These are phyloP conservation scores for Megaceryle maxima DNA, from an alignment of 2,113 vertebrate species.

Conservation along the genomic window DNA sequence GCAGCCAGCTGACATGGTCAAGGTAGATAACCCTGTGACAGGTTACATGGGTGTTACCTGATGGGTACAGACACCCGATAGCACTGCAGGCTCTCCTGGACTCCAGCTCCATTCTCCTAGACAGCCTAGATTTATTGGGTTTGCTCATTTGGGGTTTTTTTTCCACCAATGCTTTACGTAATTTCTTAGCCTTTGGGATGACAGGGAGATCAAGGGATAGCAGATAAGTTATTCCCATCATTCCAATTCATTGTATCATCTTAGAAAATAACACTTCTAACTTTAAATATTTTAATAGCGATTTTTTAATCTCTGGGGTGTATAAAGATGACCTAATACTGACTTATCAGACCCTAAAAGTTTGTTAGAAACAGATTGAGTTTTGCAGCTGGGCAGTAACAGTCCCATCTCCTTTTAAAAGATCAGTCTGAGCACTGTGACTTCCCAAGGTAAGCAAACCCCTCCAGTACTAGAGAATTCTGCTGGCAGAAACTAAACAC, in stretches of 20 bases:
- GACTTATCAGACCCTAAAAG: not conserved
- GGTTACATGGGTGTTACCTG: not conserved
- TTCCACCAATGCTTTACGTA: not conserved
- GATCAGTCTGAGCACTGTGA: not conserved
- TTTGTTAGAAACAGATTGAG: not conserved
- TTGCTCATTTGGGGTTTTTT: not conserved
- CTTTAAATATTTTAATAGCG: not conserved
- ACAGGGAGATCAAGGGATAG: not conserved
- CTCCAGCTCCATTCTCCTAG: not conserved
- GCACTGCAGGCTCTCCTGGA: not conserved
- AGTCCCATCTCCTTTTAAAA: not conserved
- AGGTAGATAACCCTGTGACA: not conserved
- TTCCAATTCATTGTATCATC: not conserved
- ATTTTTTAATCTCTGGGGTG: not conserved
- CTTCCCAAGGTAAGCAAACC: slow-evolving; percentile 15
- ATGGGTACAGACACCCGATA: not conserved
- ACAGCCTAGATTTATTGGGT: not conserved
- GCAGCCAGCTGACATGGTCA: not conserved
- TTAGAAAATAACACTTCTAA: not conserved
- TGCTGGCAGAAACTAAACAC: not conserved
- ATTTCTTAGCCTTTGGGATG: not conserved
- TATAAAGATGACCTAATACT: not conserved
- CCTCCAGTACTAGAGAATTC: not conserved
- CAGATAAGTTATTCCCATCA: not conserved
- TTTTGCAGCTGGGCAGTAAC: not conserved